These are phyloP conservation scores for Mastigias papua DNA, from an alignment of 30 jellyfish, hydroid and myxozoan species.

Conservation along the genomic window DNA sequence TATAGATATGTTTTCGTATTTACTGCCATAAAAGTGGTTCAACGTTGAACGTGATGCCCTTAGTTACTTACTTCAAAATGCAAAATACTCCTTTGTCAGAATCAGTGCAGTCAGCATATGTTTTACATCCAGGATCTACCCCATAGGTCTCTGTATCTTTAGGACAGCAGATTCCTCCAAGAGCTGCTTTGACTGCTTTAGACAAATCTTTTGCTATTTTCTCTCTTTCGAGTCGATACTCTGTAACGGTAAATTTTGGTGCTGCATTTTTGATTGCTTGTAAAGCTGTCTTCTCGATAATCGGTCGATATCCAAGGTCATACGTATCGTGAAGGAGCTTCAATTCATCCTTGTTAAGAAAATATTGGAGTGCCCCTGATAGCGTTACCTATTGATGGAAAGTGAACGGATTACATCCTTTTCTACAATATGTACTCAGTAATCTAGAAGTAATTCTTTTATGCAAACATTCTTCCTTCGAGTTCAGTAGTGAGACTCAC, in stretches of 20 bases:
- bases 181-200: constrained; percentile 28
- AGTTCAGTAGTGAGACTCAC: no score
- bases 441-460: no score
- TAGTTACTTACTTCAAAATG: constrained; percentile 23
- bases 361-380: constrained; percentile 42
- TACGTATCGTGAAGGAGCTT: constrained; percentile 70
- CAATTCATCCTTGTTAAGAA: constrained; percentile 66
- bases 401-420: not conserved
- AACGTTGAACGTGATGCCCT: not conserved
- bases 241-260: constrained; percentile 52
- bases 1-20: no score
- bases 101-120: constrained; percentile 42
- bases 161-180: constrained; percentile 77
- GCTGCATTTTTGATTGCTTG: constrained; percentile 72
- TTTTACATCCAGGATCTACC: constrained; percentile 59
- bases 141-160: constrained; percentile 19
- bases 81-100: constrained; percentile 73
- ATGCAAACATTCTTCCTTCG: no score
- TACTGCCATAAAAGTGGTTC: no score
- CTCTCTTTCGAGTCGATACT: constrained; percentile 62
- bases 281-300: constrained; percentile 50
- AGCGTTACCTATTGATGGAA: not conserved
- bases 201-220: constrained; percentile 38
- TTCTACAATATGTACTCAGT: no score
- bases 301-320: constrained; percentile 70